Conservation (phyloP, 23 tunicate species). For the Clavelina lepadiformis region DNA sequence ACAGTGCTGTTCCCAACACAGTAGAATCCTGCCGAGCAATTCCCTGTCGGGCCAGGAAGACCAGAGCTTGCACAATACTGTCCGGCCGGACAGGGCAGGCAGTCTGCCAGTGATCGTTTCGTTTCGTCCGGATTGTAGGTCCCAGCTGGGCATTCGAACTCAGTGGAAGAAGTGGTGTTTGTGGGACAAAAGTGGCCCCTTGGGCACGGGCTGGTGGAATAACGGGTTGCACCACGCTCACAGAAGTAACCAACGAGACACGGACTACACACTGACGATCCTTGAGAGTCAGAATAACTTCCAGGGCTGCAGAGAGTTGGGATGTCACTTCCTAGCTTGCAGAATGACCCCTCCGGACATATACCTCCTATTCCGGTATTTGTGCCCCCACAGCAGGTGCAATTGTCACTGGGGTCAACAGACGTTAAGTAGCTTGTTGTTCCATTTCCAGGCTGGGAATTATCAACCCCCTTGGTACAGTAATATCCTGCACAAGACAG, state of each 20-base stretch:
- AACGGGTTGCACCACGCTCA: slow-evolving; percentile 42
- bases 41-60: slow-evolving; percentile 29
- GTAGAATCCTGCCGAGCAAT: slow-evolving; percentile 82
- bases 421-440: slow-evolving; percentile 38
- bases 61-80: slow-evolving; percentile 51
- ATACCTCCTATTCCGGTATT: slow-evolving; percentile 81
- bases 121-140: slow-evolving; percentile 47
- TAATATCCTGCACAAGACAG: slow-evolving; percentile 57
- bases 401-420: slow-evolving; percentile 20
- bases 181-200: slow-evolving; percentile 85
- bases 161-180: slow-evolving; percentile 12
- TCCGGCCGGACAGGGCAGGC: slow-evolving; percentile 57
- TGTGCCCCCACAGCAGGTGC: slow-evolving; percentile 58
- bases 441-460: slow-evolving; percentile 69
- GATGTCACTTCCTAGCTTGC: slow-evolving; percentile 41
- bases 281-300: slow-evolving; percentile 39
- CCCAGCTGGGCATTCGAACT: slow-evolving; percentile 71
- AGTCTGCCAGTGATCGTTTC: slow-evolving; percentile 23
- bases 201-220: slow-evolving; percentile 58
- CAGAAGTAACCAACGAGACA: slow-evolving; percentile 75
- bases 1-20: slow-evolving; percentile 51
- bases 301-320: slow-evolving; percentile 60
- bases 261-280: slow-evolving; percentile 31
- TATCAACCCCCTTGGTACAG: slow-evolving; percentile 81
- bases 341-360: slow-evolving; percentile 73